A percentile compares a stretch with the other conserved stretches of the same genome.
Conservation (phyloP, 1,140 invertebrate species). For the Aphelinus certus region DNA sequence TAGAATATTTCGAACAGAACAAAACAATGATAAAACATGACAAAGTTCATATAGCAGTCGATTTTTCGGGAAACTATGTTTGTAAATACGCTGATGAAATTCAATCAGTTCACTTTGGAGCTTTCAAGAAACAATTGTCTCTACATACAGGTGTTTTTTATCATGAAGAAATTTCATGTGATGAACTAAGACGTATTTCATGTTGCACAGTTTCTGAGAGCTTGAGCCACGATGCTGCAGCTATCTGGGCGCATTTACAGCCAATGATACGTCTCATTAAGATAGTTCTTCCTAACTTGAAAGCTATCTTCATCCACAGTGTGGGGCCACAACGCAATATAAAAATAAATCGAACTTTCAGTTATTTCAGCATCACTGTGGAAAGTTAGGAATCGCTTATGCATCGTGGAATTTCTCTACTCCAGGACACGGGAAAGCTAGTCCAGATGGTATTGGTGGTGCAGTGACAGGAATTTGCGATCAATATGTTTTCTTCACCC, state of each 20-base stretch:
- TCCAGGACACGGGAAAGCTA: slow-evolving; percentile 35
- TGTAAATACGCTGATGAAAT: slow-evolving; percentile 54
- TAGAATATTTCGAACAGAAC: slow-evolving; percentile 43
- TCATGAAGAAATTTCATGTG: background rate
- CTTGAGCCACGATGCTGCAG: slow-evolving; percentile 37
- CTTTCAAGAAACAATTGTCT: slow-evolving; percentile 40
- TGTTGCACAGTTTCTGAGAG: slow-evolving; percentile 44
- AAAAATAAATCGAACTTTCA: slow-evolving; percentile 34
- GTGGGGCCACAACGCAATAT: slow-evolving; percentile 47
- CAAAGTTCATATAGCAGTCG: slow-evolving; percentile 50
- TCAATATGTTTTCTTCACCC: slow-evolving; percentile 2
- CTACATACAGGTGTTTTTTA: background rate
- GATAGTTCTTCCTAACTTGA: slow-evolving; percentile 22
- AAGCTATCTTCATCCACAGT: slow-evolving; percentile 45
- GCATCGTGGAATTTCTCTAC: slow-evolving; percentile 35
- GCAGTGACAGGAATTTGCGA: slow-evolving; percentile 29
- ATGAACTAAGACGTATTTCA: slow-evolving; percentile 32
- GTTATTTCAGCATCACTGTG: slow-evolving; percentile 27
- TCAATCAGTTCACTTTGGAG: slow-evolving; percentile 51
- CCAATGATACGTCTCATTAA: slow-evolving; percentile 40
- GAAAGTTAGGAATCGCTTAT: slow-evolving; percentile 22
- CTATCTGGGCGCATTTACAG: slow-evolving; percentile 46
- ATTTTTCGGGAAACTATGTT: slow-evolving; percentile 55
- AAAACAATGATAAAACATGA: slow-evolving; percentile 49
- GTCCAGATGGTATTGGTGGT: slow-evolving; percentile 35